Conservation (phyloP, 2,113 vertebrate species). For the Todiramphus saurophagus region DNA sequence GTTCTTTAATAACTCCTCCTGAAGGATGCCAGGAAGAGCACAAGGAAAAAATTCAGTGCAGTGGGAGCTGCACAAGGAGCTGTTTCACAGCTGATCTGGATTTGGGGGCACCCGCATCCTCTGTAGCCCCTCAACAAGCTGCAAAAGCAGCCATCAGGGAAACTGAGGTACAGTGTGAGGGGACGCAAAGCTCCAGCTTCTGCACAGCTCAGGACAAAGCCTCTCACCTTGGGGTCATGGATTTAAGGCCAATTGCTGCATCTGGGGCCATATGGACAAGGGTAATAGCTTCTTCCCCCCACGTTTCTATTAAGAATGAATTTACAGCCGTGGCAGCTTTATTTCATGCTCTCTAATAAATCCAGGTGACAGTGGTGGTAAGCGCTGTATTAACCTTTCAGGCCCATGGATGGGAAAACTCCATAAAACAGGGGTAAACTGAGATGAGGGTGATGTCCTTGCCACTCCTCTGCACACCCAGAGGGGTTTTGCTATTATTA, state of each 20-base stretch:
- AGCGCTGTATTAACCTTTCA: not conserved
- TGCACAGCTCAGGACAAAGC: not conserved
- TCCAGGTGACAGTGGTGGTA: not conserved
- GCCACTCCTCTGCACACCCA: not conserved
- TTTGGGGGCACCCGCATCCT: not conserved
- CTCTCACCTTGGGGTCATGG: not conserved
- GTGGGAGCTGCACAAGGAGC: not conserved
- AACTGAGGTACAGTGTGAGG: not conserved
- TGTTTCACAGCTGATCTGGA: accelerated
- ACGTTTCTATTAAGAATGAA: not conserved
- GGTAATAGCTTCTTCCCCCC: not conserved
- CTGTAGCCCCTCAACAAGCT: accelerated
- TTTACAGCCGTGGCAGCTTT: not conserved
- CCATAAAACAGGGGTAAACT: not conserved
- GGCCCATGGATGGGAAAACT: not conserved
- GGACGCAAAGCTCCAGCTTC: not conserved
- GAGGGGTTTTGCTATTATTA: not conserved
- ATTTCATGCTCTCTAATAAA: not conserved
- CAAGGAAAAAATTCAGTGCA: not conserved
- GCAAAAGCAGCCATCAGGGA: not conserved
- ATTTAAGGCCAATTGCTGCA: not conserved
- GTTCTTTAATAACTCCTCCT: not conserved
- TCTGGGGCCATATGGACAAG: not conserved
- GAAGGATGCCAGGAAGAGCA: not conserved
- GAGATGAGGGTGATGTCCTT: not conserved